Base-by-base conservation (phyloP, 2,797 vertebrate genomes). In the Sebastolobus altivelis region DNA sequence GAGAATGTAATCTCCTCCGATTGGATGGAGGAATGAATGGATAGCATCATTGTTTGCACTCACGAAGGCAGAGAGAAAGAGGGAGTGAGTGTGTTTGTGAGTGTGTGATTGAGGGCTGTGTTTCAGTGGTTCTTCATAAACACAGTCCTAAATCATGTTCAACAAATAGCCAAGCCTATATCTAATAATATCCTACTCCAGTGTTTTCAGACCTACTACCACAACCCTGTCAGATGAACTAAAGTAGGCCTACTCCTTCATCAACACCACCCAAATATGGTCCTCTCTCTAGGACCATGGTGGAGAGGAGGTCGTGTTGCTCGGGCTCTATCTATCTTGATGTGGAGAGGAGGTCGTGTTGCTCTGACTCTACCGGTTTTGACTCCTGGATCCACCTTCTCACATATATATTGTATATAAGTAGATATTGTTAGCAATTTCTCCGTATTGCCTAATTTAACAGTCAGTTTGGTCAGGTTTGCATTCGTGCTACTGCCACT, bases 1-100 rank as follows among this genome's bases (percentile, higher is more conserved):
- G 74, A 82, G 79, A 80, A 77, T 75, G 79, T 67, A 72, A 87
- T 82, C 72, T 81, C 79, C 74, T 85, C 58, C 13, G 69, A 87
- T 67, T 88, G 81, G 86, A 75, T 38, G 58, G 79, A 70, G 29
- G 69, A 81, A 9, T 72, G 78, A 85, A 73, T 83, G 80, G 80
- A 80, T 66, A 67, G 78, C 75, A 76, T 87, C 70, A 63, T 77
- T 83, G 87, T 86, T 77, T 88, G 68, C 25, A 13, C 72, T 71
- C 40, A 25, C 16, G 22, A 46, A 72, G 46, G 59, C 68, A 43
- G 65, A 66, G 77, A 76, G 43, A 14, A 20, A 55, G 52, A 9
- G 62, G 9, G 35, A 13, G 69, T 5, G 61, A 13, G 56, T 9
- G 67, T 37, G 62, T 61, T 20, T 70, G 63, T 79, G 59, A 11